Percentiles rank a stretch among this genome's conserved stretches.
These are phyloP conservation scores for Drosophila littoralis DNA, from an alignment of 1,140 invertebrate genomes.

Conservation along the genomic window DNA sequence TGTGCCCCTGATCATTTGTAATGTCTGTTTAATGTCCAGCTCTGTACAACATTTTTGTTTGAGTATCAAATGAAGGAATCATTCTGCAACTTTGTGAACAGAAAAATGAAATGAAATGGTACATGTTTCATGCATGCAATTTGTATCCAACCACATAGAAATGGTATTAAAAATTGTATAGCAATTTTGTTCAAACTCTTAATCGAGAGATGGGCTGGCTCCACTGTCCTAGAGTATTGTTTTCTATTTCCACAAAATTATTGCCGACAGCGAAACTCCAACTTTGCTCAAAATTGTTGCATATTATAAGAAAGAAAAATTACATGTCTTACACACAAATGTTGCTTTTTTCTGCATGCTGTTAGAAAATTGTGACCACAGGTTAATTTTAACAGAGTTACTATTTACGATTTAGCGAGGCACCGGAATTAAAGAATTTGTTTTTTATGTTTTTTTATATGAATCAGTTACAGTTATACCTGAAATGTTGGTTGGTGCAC, in stretches of 20 bases:
- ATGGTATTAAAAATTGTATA: too few species aligned
- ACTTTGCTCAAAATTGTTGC: too few species aligned
- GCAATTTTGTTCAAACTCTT: too few species aligned
- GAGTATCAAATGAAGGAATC: neutral
- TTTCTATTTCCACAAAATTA: too few species aligned
- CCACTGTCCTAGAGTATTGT: too few species aligned
- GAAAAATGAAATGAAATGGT: neutral
- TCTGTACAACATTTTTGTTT: neutral
- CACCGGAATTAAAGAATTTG: neutral
- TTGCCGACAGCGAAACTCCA: too few species aligned
- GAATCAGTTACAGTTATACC: constrained; percentile 3
- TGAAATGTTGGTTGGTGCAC: neutral
- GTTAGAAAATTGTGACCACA: neutral
- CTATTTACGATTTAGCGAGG: neutral
- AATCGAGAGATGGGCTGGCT: too few species aligned
- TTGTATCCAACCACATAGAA: too few species aligned
- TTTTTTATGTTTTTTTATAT: neutral
- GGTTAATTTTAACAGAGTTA: too few species aligned
- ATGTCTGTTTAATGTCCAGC: constrained; percentile 26
- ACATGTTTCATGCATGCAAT: too few species aligned
- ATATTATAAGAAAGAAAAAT: too few species aligned
- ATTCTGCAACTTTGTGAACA: neutral
- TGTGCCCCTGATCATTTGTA: constrained; percentile 12
- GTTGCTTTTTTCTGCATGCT: neutral
- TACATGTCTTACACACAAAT: too few species aligned